Evolutionary conservation across 2,113 vertebrate species (phyloP).

Genomic region (Ophthalmotilapia sp.): DNA sequence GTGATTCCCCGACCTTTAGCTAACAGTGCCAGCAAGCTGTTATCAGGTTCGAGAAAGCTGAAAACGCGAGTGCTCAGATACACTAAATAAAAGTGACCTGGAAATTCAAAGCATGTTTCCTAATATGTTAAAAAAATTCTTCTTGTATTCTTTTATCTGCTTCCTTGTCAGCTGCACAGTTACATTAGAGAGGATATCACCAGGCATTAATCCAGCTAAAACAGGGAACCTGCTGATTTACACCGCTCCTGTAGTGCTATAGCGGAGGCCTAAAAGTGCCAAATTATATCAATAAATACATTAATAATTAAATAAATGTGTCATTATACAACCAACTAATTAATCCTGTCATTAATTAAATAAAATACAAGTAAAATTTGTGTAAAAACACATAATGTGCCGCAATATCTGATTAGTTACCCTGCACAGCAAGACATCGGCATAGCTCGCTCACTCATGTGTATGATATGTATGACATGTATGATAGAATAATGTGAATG

Average conservation of each 20-base stretch:
- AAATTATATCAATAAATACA: neutral
- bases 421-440: neutral
- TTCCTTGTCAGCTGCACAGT: neutral
- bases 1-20: neutral
- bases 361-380: neutral
- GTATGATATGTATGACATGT: too few relatives aligned
- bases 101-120: neutral
- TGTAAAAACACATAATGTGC: neutral
- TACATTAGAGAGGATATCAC: neutral
- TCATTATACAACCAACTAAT: neutral
- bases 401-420: neutral
- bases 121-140: neutral
- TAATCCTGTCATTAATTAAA: neutral
- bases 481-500: neutral
- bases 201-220: neutral
- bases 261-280: neutral
- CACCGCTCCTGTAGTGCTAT: neutral
- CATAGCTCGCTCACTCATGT: neutral
- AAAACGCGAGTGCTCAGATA: neutral
- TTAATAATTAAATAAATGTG: neutral
- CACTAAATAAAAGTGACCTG: neutral
- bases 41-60: neutral
- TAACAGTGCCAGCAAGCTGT: neutral
- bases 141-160: neutral
- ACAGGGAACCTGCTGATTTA: neutral